Evolutionary conservation across 2,888 invertebrate species (phyloP).

Genomic region (Lycophotia porphyrea): DNA sequence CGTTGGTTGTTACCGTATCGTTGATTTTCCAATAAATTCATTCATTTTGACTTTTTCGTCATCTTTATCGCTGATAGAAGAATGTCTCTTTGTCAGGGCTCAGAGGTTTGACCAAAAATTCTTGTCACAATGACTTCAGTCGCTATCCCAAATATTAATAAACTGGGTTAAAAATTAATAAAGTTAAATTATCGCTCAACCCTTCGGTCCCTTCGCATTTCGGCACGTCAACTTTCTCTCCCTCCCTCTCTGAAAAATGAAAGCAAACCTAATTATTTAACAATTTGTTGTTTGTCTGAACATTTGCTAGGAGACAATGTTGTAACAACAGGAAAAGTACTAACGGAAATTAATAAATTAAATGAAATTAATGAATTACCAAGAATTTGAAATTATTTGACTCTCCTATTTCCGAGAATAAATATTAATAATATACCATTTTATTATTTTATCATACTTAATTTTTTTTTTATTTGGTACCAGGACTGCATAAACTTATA

Average conservation of each 20-base stretch:
- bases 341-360: neutral
- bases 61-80: neutral
- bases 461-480: no score
- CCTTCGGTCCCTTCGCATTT: conserved; percentile 25
- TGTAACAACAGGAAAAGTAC: conserved; percentile 21
- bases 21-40: neutral
- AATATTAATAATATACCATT: neutral
- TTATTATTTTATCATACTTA: neutral
- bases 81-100: neutral
- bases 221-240: neutral
- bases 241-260: conserved; percentile 15
- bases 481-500: conserved; percentile 45
- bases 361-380: no score
- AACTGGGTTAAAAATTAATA: conserved; percentile 31
- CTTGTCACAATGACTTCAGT: neutral
- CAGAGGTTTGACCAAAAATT: neutral
- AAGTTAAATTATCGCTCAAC: conserved; percentile 13
- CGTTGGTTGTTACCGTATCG: neutral
- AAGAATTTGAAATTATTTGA: neutral
- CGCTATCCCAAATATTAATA: conserved; percentile 10
- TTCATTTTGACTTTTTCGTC: neutral
- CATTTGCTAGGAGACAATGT: neutral
- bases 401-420: conserved; percentile 1
- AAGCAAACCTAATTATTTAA: conserved; percentile 33
- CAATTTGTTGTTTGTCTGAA: conserved; percentile 30